Base-by-base conservation (phyloP, 2,888 invertebrate species). In the Sialis lutaria region DNA sequence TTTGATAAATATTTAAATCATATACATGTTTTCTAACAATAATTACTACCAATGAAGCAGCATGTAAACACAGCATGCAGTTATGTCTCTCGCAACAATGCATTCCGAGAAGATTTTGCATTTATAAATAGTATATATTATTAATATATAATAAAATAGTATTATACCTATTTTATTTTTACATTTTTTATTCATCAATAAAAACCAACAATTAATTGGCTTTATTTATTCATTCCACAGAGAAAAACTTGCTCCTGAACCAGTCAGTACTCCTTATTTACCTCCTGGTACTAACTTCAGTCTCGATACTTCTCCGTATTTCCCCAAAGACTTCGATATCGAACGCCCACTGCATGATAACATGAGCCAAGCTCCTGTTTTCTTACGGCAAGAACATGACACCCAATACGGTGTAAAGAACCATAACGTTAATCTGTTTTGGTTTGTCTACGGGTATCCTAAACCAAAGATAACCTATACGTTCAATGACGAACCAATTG, bases 391-490 rank as follows among this genome's bases (percentile, higher is more conserved):
- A 56, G 90, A 90, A 58, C 72, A 82, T 55, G 89, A 90, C 54
- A 76, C 80, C 0, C 86, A 91, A 56, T 96, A 92, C 62, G 96
- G 92, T 1, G 85, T 92, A 6, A 90, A 91, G 61, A 86, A 87
- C 31, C 90, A 92, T 62, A 90, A 89, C 55, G 80, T 82, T 10
- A 89, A 83, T 59, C 69, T 98, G 47, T 86, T 87, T 67, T 90
- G 95, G 83, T 92, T 88, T 64, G 88, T 96, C 9, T 90, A 91
- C 60, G 96, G 95, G 0, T 93, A 92, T 67, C 97, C 97, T 0
- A 91, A 92, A 63, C 97, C 97, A 3, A 85, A 81, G 62, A 85
- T 96, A 77, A 76, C 77, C 4, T 96, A 87, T 69, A 85, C 79
- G 61, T 90, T 86, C 67, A 83, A 91, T 57, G 89, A 86, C 54